Conservation (phyloP, 2,113 vertebrate species). For the human (Homo sapiens) region DNA sequence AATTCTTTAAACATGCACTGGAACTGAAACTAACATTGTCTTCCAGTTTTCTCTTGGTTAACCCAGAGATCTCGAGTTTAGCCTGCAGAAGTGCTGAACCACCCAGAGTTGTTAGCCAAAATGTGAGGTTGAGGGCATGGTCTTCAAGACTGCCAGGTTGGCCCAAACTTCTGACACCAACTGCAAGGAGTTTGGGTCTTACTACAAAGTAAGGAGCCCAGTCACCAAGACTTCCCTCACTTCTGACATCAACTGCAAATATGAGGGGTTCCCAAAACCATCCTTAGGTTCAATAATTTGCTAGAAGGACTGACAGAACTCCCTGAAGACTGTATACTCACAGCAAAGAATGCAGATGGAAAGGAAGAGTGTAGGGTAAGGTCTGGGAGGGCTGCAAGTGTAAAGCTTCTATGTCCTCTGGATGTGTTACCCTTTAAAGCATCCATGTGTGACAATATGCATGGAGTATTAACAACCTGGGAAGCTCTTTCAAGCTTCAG, state of each 20-base stretch:
- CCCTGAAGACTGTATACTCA: not conserved
- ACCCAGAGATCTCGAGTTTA: not conserved
- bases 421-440: not conserved
- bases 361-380: not conserved
- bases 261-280: not conserved
- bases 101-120: not conserved
- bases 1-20: not conserved
- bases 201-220: not conserved
- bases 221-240: not conserved
- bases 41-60: not conserved
- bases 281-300: not conserved
- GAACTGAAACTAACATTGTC: not conserved
- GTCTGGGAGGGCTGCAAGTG: not conserved
- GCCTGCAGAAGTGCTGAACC: no score
- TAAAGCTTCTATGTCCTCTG: not conserved
- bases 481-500: not conserved
- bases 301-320: not conserved
- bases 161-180: not conserved
- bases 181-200: not conserved
- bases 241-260: not conserved
- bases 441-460: not conserved
- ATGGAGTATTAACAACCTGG: not conserved
- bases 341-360: not conserved
- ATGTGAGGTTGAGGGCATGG: not conserved
- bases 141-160: not conserved